Percentiles rank a stretch among this genome's conserved stretches.
Conservation (phyloP, 2,888 invertebrate genomes). For the Conomelus anceps region DNA sequence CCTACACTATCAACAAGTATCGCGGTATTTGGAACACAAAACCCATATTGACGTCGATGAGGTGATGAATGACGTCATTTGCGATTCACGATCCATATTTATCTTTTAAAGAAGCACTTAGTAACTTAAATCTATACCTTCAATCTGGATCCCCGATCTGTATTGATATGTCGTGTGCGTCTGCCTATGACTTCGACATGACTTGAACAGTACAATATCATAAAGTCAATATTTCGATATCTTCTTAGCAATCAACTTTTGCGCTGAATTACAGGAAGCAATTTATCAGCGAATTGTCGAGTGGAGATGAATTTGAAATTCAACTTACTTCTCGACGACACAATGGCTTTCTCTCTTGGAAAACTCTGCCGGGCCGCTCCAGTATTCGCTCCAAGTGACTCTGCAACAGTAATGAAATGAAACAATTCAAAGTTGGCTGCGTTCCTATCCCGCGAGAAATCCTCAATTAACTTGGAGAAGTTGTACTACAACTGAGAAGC, state of each 20-base stretch:
- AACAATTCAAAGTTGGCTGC: background rate
- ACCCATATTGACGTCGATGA: no score
- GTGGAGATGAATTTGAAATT: background rate
- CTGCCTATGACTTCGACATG: no score
- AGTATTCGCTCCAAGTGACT: conserved; percentile 81
- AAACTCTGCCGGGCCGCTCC: conserved; percentile 64
- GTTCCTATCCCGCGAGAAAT: background rate
- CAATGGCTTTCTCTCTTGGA: conserved; percentile 46
- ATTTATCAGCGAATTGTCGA: background rate
- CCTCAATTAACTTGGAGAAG: background rate
- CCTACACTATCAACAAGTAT: no score
- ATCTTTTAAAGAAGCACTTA: no score
- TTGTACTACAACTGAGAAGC: background rate
- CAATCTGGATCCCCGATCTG: no score
- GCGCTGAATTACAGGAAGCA: background rate
- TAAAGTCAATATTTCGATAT: background rate
- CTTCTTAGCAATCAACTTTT: background rate
- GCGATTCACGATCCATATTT: no score
- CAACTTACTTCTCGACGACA: conserved; percentile 47
- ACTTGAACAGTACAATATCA: no score
- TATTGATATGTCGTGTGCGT: no score
- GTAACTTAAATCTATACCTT: no score
- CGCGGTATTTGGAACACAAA: no score
- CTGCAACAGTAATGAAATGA: conserved; percentile 44
- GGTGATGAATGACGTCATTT: no score